Evolutionary conservation across 2,888 invertebrate species (phyloP).

Genomic region (Hirudinaria manillensis): DNA sequence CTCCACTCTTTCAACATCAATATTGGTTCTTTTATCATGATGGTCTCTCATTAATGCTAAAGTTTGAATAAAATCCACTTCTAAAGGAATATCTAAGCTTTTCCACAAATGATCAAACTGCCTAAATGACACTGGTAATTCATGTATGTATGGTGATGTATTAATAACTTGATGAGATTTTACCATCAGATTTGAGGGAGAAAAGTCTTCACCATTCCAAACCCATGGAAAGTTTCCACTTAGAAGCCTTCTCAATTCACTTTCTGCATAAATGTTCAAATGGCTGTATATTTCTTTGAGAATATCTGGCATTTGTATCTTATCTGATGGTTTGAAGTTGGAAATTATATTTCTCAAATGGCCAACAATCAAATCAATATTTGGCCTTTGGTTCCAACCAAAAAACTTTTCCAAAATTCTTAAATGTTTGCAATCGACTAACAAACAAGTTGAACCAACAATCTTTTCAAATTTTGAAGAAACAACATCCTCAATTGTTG

Average conservation of each 20-base stretch:
- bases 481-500: conserved; percentile 17
- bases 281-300: conserved; percentile 21
- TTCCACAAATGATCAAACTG: conserved; percentile 35
- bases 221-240: conserved; percentile 35
- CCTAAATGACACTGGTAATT: conserved; percentile 37
- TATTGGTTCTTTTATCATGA: conserved; percentile 1
- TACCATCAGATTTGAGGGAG: conserved; percentile 31
- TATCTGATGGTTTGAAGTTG: conserved; percentile 17
- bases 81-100: conserved; percentile 30
- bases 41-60: conserved; percentile 7
- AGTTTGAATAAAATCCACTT: not conserved
- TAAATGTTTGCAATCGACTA: conserved; percentile 5
- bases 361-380: not conserved
- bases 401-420: conserved; percentile 20
- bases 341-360: conserved; percentile 22
- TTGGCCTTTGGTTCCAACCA: conserved; percentile 19
- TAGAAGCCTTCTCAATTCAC: not conserved
- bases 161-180: conserved; percentile 31
- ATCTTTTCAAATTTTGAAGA: conserved; percentile 18
- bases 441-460: conserved; percentile 22
- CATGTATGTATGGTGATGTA: conserved; percentile 39
- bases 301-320: conserved; percentile 11
- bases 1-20: not conserved
- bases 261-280: not conserved
- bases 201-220: conserved; percentile 41